These are phyloP conservation scores for Neotragus moschatus DNA, from an alignment of 2,113 vertebrate species.

Conservation along the genomic window DNA sequence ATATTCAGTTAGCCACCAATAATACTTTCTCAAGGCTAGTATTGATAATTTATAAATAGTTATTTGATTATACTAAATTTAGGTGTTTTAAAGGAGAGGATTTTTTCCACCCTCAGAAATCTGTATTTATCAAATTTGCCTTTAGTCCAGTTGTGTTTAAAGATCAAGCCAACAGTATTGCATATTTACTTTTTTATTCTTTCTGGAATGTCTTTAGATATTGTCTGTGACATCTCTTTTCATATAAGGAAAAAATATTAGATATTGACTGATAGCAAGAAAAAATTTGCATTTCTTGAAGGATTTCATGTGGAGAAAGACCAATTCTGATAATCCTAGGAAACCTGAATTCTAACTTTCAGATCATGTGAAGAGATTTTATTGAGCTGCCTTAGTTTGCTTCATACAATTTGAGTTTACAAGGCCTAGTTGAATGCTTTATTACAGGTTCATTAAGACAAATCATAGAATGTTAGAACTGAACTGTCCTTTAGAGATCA, in stretches of 20 bases:
- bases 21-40: neutral
- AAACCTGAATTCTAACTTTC: neutral
- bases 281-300: constrained; percentile 30
- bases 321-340: neutral
- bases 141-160: constrained; percentile 23
- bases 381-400: neutral
- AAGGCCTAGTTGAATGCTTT: neutral
- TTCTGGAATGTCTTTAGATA: neutral
- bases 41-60: neutral
- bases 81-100: neutral
- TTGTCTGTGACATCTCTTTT: neutral
- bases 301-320: neutral
- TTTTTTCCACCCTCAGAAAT: neutral
- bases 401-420: neutral
- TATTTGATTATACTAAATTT: constrained; percentile 17
- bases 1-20: neutral
- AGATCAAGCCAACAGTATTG: neutral
- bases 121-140: constrained; percentile 10
- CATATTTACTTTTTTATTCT: neutral
- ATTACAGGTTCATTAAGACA: neutral
- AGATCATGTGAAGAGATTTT: neutral
- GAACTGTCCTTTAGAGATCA: neutral
- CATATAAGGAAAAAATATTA: neutral
- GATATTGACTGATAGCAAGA: neutral
- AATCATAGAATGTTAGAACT: neutral